Evolutionary conservation across 2,888 invertebrate genomes (phyloP).

Genomic region (Lasioglossum pauxillum): DNA sequence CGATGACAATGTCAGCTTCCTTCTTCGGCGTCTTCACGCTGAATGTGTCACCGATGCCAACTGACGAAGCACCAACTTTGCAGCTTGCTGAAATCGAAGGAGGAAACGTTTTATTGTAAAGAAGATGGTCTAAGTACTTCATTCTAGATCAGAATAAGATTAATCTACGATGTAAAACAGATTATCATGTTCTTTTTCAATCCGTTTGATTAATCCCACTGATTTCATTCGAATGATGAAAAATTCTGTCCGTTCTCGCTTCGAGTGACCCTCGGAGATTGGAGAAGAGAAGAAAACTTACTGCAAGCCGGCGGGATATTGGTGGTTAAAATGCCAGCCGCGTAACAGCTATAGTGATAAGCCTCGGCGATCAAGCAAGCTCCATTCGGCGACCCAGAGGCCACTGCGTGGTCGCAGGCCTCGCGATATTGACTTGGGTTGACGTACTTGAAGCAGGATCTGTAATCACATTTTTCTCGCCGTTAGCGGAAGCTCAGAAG

Average conservation of each 20-base stretch:
- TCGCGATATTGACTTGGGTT: conserved; percentile 86
- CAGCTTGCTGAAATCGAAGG: conserved; percentile 83
- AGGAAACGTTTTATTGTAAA: background rate
- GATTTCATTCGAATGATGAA: background rate
- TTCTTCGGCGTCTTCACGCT: conserved; percentile 89
- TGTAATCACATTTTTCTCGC: conserved; percentile 56
- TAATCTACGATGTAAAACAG: too few relatives aligned
- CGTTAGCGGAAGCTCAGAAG: background rate
- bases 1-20: conserved; percentile 92
- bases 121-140: too few relatives aligned
- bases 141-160: too few relatives aligned
- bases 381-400: conserved; percentile 85
- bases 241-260: background rate
- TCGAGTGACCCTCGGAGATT: background rate
- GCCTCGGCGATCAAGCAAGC: conserved; percentile 89
- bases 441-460: conserved; percentile 85
- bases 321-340: conserved; percentile 86
- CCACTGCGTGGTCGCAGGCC: conserved; percentile 91
- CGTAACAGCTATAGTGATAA: conserved; percentile 89
- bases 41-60: conserved; percentile 87
- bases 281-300: conserved; percentile 72
- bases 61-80: conserved; percentile 83
- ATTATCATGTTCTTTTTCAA: too few relatives aligned
- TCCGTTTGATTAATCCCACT: too few relatives aligned
- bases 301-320: conserved; percentile 89